phyloP scores from a whole-genome alignment of 2,888 invertebrate species.

The Oligia latruncula region DNA sequence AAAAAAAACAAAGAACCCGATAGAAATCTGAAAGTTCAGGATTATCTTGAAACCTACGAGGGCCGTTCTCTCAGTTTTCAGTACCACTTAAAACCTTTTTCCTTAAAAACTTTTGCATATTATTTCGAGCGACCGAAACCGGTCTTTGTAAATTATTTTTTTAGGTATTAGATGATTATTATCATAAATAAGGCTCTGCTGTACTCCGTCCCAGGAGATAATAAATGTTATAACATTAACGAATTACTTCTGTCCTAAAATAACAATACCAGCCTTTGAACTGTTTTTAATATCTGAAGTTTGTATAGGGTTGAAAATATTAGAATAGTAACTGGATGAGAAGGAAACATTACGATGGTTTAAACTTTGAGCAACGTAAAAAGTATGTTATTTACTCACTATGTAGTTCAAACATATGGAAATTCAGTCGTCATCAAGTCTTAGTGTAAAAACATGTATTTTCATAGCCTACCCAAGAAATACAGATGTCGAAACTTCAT shows the following conservation, averaged over 20 bases:
- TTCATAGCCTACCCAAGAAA: constrained; percentile 4
- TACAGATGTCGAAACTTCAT: constrained; percentile 10
- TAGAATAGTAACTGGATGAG: background rate
- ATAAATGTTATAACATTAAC: constrained; percentile 25
- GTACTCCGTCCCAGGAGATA: constrained; percentile 23
- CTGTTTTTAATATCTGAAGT: constrained; percentile 29
- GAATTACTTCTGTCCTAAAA: constrained; percentile 52
- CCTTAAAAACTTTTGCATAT: constrained; percentile 40
- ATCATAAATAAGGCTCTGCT: constrained; percentile 43
- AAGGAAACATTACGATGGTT: background rate
- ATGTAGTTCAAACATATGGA: background rate
- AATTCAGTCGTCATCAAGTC: background rate
- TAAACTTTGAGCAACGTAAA: background rate
- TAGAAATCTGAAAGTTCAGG: background rate
- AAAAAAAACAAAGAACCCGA: constrained; percentile 12
- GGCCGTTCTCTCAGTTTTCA: background rate
- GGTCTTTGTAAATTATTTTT: constrained; percentile 13
- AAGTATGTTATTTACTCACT: background rate
- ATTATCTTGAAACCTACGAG: background rate
- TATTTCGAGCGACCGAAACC: constrained; percentile 25
- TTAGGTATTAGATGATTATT: constrained; percentile 25
- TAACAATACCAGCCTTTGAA: constrained; percentile 40
- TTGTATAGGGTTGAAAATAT: background rate
- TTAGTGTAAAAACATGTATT: background rate
- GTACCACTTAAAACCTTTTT: constrained; percentile 13